Base-by-base conservation (phyloP, 2,888 invertebrate genomes). In the Cacoxenus indagator region DNA sequence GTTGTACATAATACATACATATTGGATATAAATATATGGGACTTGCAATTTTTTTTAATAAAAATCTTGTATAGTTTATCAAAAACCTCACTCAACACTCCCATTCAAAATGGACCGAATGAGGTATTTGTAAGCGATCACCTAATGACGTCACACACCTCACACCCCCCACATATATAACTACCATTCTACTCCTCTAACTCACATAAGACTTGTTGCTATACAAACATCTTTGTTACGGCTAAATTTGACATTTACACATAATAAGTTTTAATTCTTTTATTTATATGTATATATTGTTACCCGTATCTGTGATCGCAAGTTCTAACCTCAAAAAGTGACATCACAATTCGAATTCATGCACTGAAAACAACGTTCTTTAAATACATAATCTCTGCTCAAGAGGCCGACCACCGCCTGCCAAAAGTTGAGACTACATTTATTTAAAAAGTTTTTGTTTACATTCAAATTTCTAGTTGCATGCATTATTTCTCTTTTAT, bases 231-330 rank as follows among this genome's bases (percentile, higher is more conserved):
- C 22, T 22, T 51, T 22, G 51, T 51, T 51, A 51, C 22, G 5
- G 37, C 37, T 37, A 37, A 37, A 22, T 22, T 51, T 51, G 17
- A 19, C 17, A 37, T 37, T 37, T 37, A 37, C 37, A 37, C 14
- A 76, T 76, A 75, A 75, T 76, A 54, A 75, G 76, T 67, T 59
- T 72, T 62, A 76, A 72, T 72, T 70, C 22, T 43, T 70, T 51
- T 69, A 66, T 70, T 62, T 73, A 67, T 73, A 69, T 46, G 73
- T 71, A 75, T 69, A 61, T 31, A 65, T 75, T 51, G 17, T 24
- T 72, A 37, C 51, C 54, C 64, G 54, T 68, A 46, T 51, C 51
- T 51, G 51, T 22, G 22, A 51, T 51, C 24, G 51, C 22, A 22
- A 51, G 22, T 51, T 51, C 51, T 51, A 51, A 3, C 8, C 17